Conservation (phyloP, 92 coral and sea anemone genomes). For the Ricordea florida region DNA sequence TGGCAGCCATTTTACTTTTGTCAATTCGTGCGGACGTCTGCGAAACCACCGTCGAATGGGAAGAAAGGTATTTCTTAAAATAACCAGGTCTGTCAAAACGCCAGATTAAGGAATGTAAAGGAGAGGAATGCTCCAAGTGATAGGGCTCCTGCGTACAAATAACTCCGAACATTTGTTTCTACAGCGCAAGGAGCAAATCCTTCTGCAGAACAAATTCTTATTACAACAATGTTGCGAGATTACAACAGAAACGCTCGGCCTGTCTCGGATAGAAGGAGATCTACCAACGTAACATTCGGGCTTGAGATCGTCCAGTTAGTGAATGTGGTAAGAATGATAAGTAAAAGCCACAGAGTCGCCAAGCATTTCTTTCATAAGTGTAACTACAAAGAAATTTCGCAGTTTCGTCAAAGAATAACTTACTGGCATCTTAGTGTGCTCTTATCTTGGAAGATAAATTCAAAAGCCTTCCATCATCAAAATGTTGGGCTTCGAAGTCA, state of each 20-base stretch:
- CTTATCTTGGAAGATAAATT: no score
- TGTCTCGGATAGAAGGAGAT: conserved; percentile 37
- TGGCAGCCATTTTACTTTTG: no score
- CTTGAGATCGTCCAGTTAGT: conserved; percentile 93
- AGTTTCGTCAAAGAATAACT: no score
- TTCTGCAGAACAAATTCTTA: conserved; percentile 68
- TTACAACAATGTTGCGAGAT: conserved; percentile 40
- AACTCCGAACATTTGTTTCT: background rate
- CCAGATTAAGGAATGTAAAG: background rate
- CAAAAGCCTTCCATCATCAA: no score
- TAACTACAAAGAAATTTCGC: no score
- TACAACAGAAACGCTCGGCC: conserved; percentile 84
- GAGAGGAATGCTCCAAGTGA: background rate
- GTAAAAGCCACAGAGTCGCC: background rate
- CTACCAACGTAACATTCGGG: conserved; percentile 82
- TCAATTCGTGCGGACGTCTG: no score
- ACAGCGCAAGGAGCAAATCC: conserved; percentile 54
- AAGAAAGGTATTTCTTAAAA: no score
- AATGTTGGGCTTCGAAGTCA: no score
- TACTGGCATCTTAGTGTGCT: no score
- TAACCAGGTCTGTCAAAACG: no score
- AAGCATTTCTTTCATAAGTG: background rate
- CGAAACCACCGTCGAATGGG: no score
- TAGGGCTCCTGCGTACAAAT: background rate
- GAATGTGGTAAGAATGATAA: conserved; percentile 72